Evolutionary conservation across 2,113 vertebrate species (phyloP).

Genomic region (Pluvialis apricaria): DNA sequence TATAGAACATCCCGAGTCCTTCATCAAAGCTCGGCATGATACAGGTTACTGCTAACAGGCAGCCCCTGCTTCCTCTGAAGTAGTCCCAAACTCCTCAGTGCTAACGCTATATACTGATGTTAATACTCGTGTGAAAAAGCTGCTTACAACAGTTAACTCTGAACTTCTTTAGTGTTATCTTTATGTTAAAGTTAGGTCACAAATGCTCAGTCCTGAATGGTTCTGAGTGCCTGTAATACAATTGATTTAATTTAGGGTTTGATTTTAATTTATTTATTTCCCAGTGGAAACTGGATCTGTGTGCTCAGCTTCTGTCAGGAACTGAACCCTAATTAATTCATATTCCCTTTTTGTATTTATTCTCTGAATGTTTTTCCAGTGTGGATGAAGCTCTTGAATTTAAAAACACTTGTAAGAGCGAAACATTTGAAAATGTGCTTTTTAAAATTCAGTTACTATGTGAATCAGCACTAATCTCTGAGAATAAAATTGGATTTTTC

Average conservation of each 20-base stretch:
- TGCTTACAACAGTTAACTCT: not conserved
- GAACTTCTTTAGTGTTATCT: not conserved
- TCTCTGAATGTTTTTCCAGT: conserved; percentile 12
- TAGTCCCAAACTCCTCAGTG: not conserved
- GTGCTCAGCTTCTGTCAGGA: conserved; percentile 25
- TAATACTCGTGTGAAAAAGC: not conserved
- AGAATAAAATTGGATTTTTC: conserved; percentile 20
- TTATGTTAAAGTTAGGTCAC: not conserved
- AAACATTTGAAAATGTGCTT: conserved; percentile 13
- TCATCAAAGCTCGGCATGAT: not conserved
- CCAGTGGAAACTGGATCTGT: not conserved
- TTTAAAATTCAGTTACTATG: not conserved
- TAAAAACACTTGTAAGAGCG: not conserved
- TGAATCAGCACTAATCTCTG: conserved; percentile 1
- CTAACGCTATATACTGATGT: accelerated
- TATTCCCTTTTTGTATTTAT: not conserved
- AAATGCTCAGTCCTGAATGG: not conserved
- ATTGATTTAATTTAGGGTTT: conserved; percentile 4
- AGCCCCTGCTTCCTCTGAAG: not conserved
- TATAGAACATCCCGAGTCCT: not conserved
- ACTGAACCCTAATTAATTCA: not conserved
- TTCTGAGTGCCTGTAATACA: not conserved
- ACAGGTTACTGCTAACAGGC: not conserved
- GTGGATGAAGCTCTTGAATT: conserved; percentile 27
- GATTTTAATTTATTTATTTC: conserved; percentile 30